Base-by-base conservation (phyloP, 2,113 vertebrate species). In the Camelus bactrianus region DNA sequence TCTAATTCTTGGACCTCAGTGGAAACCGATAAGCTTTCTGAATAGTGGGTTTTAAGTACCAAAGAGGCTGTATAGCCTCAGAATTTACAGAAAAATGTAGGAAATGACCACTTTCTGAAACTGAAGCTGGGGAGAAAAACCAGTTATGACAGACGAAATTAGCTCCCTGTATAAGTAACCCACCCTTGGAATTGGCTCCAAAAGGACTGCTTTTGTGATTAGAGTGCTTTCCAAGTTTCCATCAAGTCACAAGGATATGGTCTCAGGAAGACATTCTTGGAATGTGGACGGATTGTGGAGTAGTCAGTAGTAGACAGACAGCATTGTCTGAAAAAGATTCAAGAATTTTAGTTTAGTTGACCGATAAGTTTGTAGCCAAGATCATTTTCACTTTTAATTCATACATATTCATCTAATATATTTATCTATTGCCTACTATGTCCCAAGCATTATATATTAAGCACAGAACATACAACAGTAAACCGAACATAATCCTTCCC, bases 31-130 rank as follows among this genome's bases (percentile, higher is more conserved):
- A 82, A 89, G 48, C 84, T n/a, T 42, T 42, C 38, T 95, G 52
- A 90, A 79, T 46, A 67, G 11, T 48, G 26, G 5, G 14, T 76
- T 81, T 28, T 42, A 93, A 91, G n/a, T 65, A 86, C 64, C 56
- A 87, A 82, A 80, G 64, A 88, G 16, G 9, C 13, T 82, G 5
- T 24, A 70, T 32, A 84, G 15, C 32, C 30, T 91, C 46, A 94
- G 65, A 82, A 84, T 93, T 88, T 50, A 46, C 20, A 88, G 80
- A 83, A 87, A 90, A 93, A 77, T 35, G 73, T 77, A 94, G 80
- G 54, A 89, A 93, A 50, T 42, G 28, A 92, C 77, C 48, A 86
- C 32, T 2, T 77, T 77, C 58, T 96, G 32, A 75, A 76, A 84
- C 24, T 67, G 75, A 91, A 93, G n/a, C 6, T 92, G 84, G 52